Base-by-base conservation (phyloP, 1,140 invertebrate species). In the Cyphomyrmex costatus region DNA sequence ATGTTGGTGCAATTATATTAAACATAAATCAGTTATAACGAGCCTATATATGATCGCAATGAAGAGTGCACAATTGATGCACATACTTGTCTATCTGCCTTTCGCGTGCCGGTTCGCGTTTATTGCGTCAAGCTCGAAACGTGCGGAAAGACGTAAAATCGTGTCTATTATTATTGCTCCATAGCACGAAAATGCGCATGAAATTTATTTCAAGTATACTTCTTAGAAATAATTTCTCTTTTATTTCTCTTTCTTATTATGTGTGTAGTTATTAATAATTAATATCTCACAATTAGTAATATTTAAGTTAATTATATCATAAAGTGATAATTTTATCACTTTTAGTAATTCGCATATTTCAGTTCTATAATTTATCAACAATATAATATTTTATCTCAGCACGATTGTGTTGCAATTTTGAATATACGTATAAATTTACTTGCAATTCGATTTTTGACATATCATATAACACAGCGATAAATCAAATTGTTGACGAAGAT, bases 11-110 rank as follows among this genome's bases (percentile, higher is more conserved):
- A 92, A 93, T 93, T 92, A 92, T 91, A 92, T 93, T 92, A 92
- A 92, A 91, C 89, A 93, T 93, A 93, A 93, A 93, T 93, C 92
- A 93, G 74, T 86, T 88, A 92, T 93, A 93, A 93, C 91, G 89
- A 92, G 89, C 85, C n/a, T 84, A 71, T 73, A 70, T 76, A 77
- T 80, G 73, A 85, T 33, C 77, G 63, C 78, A 88, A 86, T 90
- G 85, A 85, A 42, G 66, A 86, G 83, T 56, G 66, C 68, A 68
- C 86, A 88, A 88, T 88, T 82, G 66, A 78, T 70, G 86, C 73
- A 82, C 73, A 86, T 56, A 46, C 42, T 78, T 49, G 74, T 79
- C 76, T 79, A 79, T 79, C 61, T 68, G 24, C n/a, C 16, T 27
- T 46, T 86, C 24, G 36, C 56, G 63, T 60, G 73, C 36, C 74